Base-by-base conservation (phyloP, 2,113 vertebrate species). In the Cynocephalus volans region DNA sequence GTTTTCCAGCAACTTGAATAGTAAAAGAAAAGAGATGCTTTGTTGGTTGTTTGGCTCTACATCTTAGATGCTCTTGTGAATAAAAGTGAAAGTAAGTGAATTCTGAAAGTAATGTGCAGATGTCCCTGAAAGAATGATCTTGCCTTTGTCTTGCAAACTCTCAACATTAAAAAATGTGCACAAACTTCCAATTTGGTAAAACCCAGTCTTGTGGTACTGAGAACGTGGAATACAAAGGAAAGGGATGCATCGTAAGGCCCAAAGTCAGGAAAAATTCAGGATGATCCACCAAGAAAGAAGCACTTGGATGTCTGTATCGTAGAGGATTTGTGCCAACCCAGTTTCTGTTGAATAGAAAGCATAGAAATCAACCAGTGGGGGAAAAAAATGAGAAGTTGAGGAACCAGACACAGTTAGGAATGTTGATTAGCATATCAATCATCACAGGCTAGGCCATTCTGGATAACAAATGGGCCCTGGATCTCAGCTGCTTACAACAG, bases 1-100 rank as follows among this genome's bases (percentile, higher is more conserved):
- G 79, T 69, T 95, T 95, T 76, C 79, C 41, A 82, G n/a, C 8
- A 85, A 72, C 54, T n/a, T 96, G 69, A 92, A 86, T 94, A 70
- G 41, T 62, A 58, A 41, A 82, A 95, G 33, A 95, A 86, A 93
- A 94, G 6, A 28, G 10, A 23, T 50, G 41, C 21, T 93, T 96
- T 85, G 52, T 75, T 75, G 23, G 33, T 67, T 69, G 15, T 83
- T 95, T 88, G 69, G n/a, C 31, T 69, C 17, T 58, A 31, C 6
- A 64, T 62, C 48, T 94, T 64, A 91, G 93, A 81, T 70, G 11
- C 21, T 60, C 31, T 58, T 88, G 72, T 88, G 54, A 92, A 54
- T 95, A 76, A 77, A 84, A 86, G 50, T 82, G 28, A 90, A 90
- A 89, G 54, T 69, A 69, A 93, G 64, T 79, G 64, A 82, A 62